Conservation (phyloP, 2,113 vertebrate genomes). For the Propithecus coquereli region DNA sequence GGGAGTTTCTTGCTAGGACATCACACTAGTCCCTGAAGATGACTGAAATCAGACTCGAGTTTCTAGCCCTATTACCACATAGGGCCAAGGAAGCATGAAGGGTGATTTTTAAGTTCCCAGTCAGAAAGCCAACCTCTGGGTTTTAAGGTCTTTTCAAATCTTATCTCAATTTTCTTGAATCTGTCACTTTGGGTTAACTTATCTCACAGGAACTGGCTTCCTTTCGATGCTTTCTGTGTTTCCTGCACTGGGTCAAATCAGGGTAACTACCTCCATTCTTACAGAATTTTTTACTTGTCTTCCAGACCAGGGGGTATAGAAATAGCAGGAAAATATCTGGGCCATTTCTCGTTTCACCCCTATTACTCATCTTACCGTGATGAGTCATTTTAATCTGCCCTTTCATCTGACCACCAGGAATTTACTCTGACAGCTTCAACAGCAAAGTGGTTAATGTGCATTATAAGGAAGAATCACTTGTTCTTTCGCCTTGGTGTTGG, state of each 20-base stretch:
- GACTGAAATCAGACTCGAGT: slow-evolving; percentile 13
- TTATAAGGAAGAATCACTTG: slow-evolving; percentile 81
- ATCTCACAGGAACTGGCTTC: slow-evolving; percentile 38
- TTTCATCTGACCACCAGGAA: slow-evolving; percentile 72
- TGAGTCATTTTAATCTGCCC: slow-evolving; percentile 72
- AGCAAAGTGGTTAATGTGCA: slow-evolving; percentile 82
- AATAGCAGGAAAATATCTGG: slow-evolving; percentile 36
- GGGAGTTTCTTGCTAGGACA: slow-evolving; percentile 63
- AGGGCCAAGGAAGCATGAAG: slow-evolving; percentile 30
- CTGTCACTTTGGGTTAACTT: background rate
- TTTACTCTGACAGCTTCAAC: slow-evolving; percentile 77
- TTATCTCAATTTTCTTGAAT: background rate
- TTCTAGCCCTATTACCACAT: slow-evolving; percentile 37
- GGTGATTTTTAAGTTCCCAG: slow-evolving; percentile 39
- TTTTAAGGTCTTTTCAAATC: slow-evolving; percentile 14
- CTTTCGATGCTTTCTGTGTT: background rate
- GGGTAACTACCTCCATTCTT: slow-evolving; percentile 22
- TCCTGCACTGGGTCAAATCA: slow-evolving; percentile 31
- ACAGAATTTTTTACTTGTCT: slow-evolving; percentile 33
- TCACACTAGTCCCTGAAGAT: slow-evolving; percentile 4
- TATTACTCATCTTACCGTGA: slow-evolving; percentile 32
- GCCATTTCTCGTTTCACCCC: slow-evolving; percentile 45
- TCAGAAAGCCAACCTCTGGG: slow-evolving; percentile 19
- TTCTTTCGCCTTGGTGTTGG: slow-evolving; percentile 84
- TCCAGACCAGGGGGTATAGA: slow-evolving; percentile 67